These are phyloP conservation scores for Athalia circularis DNA, from an alignment of 2,888 invertebrate genomes.

Conservation along the genomic window DNA sequence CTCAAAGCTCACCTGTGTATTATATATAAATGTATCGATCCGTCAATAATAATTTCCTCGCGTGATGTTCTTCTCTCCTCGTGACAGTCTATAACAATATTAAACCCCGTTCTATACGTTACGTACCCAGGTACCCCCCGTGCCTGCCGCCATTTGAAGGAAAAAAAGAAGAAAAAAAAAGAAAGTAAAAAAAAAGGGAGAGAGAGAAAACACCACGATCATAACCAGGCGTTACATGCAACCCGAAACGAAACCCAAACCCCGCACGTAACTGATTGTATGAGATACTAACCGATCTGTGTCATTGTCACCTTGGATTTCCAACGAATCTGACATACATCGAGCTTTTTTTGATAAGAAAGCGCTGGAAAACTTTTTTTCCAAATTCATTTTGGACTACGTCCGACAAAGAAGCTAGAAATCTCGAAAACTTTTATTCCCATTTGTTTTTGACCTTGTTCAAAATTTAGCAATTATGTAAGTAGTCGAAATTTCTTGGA, in stretches of 20 bases:
- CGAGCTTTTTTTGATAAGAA: no score
- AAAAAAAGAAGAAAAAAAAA: no score
- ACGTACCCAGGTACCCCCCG: constrained; percentile 28
- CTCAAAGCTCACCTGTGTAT: background rate
- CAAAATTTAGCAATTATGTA: no score
- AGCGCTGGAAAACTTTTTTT: no score
- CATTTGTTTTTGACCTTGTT: no score
- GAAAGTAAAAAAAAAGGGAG: no score
- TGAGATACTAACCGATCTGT: background rate
- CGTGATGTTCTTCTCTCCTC: constrained; percentile 1
- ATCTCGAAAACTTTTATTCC: no score
- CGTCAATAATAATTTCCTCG: constrained; percentile 35
- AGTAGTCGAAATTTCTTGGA: no score
- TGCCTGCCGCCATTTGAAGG: background rate
- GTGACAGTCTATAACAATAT: constrained; percentile 19
- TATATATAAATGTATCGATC: constrained; percentile 9
- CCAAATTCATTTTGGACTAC: no score
- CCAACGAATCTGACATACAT: no score
- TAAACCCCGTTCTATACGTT: background rate
- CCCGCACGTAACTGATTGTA: background rate
- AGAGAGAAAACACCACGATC: no score
- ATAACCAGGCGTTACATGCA: background rate
- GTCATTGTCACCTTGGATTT: background rate
- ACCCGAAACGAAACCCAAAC: background rate
- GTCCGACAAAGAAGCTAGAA: no score